phyloP scores from a whole-genome alignment of 1,140 invertebrate genomes.

The Papilio machaon region DNA sequence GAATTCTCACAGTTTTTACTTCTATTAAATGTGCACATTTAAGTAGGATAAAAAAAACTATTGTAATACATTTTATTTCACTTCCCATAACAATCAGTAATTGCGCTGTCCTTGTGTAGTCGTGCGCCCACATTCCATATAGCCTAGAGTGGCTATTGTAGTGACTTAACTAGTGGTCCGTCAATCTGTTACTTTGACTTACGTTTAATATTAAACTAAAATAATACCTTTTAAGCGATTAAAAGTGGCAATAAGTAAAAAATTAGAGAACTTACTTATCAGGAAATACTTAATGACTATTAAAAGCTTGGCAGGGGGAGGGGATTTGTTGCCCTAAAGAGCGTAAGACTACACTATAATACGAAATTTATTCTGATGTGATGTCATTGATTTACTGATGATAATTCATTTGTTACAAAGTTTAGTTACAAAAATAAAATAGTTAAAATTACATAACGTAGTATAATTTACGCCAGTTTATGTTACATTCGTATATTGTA shows the following conservation, averaged over 20 bases:
- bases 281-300: too few species aligned
- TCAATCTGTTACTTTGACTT: neutral
- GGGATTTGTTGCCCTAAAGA: too few species aligned
- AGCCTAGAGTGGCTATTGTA: neutral
- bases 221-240: neutral
- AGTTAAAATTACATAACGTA: neutral
- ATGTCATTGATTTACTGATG: too few species aligned
- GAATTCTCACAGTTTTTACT: constrained; percentile 30
- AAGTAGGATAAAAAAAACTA: constrained; percentile 32
- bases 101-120: constrained; percentile 33
- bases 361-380: too few species aligned
- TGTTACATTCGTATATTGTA: neutral
- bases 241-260: too few species aligned
- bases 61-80: constrained; percentile 31
- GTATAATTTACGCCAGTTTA: neutral
- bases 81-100: constrained; percentile 35
- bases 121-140: neutral
- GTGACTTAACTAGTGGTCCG: neutral
- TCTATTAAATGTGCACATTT: constrained; percentile 38
- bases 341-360: too few species aligned
- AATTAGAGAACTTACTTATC: too few species aligned
- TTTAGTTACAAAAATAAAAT: too few species aligned
- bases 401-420: too few species aligned
- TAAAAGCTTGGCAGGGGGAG: too few species aligned
- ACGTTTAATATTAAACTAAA: neutral